Conservation (phyloP, 2,888 invertebrate species). For the Pammene fasciana region DNA sequence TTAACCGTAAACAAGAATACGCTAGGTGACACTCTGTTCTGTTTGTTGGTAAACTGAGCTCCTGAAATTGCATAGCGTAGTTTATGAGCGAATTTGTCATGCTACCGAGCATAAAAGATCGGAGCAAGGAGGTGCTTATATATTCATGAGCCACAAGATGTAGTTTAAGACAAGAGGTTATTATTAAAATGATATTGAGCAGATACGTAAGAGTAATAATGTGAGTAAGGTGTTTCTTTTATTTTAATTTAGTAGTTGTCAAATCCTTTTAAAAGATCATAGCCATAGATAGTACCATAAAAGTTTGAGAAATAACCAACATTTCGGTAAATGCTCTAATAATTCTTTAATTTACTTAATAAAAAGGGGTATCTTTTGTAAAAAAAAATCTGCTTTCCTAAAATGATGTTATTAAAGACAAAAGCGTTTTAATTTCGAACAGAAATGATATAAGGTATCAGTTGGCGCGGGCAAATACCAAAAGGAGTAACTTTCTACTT, state of each 20-base stretch:
- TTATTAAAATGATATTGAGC: background rate
- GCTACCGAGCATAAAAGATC: constrained; percentile 4
- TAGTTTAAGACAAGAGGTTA: background rate
- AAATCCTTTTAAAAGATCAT: no score
- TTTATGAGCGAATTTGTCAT: constrained; percentile 9
- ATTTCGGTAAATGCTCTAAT: no score
- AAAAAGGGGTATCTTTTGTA: no score
- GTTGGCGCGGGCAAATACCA: background rate
- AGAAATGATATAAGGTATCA: no score
- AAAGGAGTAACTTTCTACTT: background rate
- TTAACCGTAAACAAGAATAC: constrained; percentile 27
- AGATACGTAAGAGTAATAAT: background rate
- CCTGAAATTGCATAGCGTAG: constrained; percentile 24
- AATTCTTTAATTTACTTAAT: no score
- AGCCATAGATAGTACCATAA: no score
- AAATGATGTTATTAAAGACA: no score
- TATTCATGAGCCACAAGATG: background rate
- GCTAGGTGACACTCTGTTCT: constrained; percentile 28
- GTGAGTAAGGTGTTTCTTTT: background rate
- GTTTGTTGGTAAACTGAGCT: constrained; percentile 27
- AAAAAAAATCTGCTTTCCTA: no score
- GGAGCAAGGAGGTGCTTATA: constrained; percentile 7
- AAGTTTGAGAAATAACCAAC: no score
- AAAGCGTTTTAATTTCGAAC: no score
- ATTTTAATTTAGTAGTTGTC: background rate